phyloP scores from a whole-genome alignment of 1,140 invertebrate genomes.

The Cotesia chilonis region DNA sequence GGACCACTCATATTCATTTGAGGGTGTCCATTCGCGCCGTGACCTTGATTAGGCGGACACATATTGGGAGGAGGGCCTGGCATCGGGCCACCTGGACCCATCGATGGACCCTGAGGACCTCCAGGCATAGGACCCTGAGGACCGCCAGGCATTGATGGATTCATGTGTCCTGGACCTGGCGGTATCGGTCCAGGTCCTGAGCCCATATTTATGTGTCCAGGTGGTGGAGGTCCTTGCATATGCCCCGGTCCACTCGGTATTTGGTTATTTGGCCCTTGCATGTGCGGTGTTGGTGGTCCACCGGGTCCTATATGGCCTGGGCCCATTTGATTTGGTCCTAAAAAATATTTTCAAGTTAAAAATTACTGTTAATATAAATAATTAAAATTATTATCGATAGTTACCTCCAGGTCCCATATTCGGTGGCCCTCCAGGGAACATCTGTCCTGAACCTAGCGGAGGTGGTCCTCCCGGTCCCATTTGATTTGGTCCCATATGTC shows the following conservation, averaged over 20 bases:
- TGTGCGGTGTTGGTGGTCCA: constrained; percentile 27
- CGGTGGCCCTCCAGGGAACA: constrained; percentile 55
- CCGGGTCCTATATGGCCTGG: constrained; percentile 40
- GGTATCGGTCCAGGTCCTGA: constrained; percentile 35
- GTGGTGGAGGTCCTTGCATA: constrained; percentile 43
- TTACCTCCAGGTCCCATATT: constrained; percentile 47
- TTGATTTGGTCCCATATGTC: constrained; percentile 25
- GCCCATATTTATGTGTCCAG: constrained; percentile 38
- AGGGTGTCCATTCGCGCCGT: constrained; percentile 35
- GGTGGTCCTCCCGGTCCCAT: constrained; percentile 31
- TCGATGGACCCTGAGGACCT: constrained; percentile 42
- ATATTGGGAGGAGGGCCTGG: constrained; percentile 46
- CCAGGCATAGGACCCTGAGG: not conserved
- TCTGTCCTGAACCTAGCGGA: constrained; percentile 41
- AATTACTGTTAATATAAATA: not conserved
- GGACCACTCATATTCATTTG: constrained; percentile 35
- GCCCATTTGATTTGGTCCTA: constrained; percentile 40
- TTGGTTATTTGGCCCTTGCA: constrained; percentile 31
- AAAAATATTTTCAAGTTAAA: not conserved
- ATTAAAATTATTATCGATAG: not conserved
- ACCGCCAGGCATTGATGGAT: constrained; percentile 23
- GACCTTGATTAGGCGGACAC: constrained; percentile 48
- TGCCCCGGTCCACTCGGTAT: constrained; percentile 44
- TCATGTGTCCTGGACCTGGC: constrained; percentile 33
- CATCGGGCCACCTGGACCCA: constrained; percentile 45